These are phyloP conservation scores for Sinonovacula constricta DNA, from an alignment of 1,140 invertebrate species.

Conservation along the genomic window DNA sequence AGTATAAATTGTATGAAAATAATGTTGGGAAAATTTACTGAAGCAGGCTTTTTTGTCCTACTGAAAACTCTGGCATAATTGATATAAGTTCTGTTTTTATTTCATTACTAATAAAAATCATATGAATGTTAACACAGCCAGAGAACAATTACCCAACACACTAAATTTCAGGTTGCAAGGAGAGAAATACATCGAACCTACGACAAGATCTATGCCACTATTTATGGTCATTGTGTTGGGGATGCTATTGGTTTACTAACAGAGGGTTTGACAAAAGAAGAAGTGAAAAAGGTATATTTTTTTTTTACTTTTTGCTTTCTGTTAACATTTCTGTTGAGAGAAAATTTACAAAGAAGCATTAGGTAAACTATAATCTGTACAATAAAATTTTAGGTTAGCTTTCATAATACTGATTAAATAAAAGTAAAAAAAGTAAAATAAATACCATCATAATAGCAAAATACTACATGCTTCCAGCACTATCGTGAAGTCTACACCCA, in stretches of 20 bases:
- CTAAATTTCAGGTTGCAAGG: constrained; percentile 30
- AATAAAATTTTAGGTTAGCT: not conserved
- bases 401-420: not conserved
- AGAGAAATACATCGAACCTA: constrained; percentile 52
- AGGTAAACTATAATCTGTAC: no score
- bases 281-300: constrained; percentile 60
- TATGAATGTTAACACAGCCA: not conserved
- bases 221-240: constrained; percentile 70
- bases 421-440: no score
- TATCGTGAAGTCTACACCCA: constrained; percentile 66
- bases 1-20: not conserved
- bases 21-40: not conserved
- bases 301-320: not conserved
- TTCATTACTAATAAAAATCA: not conserved
- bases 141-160: not conserved
- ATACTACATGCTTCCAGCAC: constrained; percentile 56
- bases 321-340: no score
- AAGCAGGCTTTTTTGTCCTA: not conserved
- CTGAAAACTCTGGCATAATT: not conserved
- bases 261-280: constrained; percentile 64
- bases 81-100: not conserved
- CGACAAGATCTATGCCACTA: constrained; percentile 60
- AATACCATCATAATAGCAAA: not conserved
- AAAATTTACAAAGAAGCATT: no score
- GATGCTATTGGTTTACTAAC: constrained; percentile 71